These are phyloP conservation scores for Clamator glandarius DNA, from an alignment of 2,797 vertebrate species.

Conservation along the genomic window DNA sequence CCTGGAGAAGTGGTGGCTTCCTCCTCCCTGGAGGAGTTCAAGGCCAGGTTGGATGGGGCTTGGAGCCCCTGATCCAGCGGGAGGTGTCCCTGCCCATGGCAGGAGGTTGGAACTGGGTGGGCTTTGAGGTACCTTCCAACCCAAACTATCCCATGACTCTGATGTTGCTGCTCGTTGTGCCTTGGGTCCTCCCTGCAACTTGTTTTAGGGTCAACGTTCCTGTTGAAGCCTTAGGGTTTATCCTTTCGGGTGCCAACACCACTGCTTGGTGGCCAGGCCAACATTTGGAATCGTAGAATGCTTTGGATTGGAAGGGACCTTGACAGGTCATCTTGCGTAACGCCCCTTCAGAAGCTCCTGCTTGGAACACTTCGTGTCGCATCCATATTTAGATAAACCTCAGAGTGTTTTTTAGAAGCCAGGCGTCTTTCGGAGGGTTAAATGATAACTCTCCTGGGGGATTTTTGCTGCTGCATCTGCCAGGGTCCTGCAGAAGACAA, in stretches of 20 bases:
- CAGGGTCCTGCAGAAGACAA: not conserved
- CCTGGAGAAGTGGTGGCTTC: too few species aligned
- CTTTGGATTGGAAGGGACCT: too few species aligned
- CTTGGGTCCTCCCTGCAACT: not conserved
- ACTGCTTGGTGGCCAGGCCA: not conserved
- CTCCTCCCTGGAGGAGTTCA: too few species aligned
- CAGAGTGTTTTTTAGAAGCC: not conserved
- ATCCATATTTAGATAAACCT: not conserved
- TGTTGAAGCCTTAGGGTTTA: not conserved
- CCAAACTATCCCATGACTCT: too few species aligned
- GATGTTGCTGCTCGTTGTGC: not conserved
- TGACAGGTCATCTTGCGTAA: too few species aligned
- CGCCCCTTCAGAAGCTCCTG: not conserved
- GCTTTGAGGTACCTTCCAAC: too few species aligned
- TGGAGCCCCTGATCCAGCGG: too few species aligned
- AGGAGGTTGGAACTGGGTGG: too few species aligned
- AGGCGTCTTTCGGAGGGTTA: not conserved
- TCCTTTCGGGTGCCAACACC: accelerated
- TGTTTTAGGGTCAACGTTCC: not conserved
- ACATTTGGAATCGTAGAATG: not conserved
- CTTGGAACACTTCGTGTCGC: not conserved
- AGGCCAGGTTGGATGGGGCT: too few species aligned
- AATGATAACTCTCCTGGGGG: not conserved
- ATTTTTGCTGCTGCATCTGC: not conserved
- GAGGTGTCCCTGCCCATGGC: too few species aligned